phyloP scores from a whole-genome alignment of 2,113 vertebrate species.

The Salvelinus sp. region DNA sequence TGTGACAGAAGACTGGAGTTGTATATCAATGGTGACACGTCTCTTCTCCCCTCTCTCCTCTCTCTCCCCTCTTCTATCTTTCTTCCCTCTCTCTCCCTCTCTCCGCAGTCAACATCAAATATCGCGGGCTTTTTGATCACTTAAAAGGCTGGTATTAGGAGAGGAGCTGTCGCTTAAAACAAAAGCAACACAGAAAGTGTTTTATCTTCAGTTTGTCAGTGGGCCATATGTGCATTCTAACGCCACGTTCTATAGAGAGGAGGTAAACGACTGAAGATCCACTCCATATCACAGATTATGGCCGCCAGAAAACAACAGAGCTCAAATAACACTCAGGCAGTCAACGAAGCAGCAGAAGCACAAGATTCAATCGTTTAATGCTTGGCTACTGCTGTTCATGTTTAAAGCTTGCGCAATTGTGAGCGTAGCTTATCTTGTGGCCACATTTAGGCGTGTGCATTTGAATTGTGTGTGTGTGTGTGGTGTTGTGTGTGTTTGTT shows the following conservation, averaged over 20 bases:
- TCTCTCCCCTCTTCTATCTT: neutral
- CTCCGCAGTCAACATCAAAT: slow-evolving; percentile 67
- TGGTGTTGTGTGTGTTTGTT: no score
- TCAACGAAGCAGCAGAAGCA: neutral
- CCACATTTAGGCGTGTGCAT: no score
- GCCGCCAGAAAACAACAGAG: slow-evolving; percentile 8
- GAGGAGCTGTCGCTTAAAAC: slow-evolving; percentile 58
- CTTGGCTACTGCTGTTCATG: no score
- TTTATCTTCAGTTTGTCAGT: slow-evolving; percentile 67
- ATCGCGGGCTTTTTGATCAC: slow-evolving; percentile 69
- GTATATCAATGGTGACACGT: slow-evolving; percentile 67
- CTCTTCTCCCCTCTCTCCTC: slow-evolving; percentile 32
- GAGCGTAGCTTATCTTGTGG: no score
- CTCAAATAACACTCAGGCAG: neutral
- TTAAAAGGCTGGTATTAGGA: slow-evolving; percentile 68
- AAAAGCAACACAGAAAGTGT: slow-evolving; percentile 67
- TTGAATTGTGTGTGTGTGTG: no score
- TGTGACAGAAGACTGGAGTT: slow-evolving; percentile 65
- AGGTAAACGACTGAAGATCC: slow-evolving; percentile 34
- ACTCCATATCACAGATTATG: slow-evolving; percentile 29
- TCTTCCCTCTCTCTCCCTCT: neutral
- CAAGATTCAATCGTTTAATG: no score
- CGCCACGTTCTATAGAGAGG: slow-evolving; percentile 52
- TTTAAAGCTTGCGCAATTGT: no score
- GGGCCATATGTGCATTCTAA: slow-evolving; percentile 60